phyloP scores from a whole-genome alignment of 1,140 invertebrate species.

The Drosophila nigromelanica region DNA sequence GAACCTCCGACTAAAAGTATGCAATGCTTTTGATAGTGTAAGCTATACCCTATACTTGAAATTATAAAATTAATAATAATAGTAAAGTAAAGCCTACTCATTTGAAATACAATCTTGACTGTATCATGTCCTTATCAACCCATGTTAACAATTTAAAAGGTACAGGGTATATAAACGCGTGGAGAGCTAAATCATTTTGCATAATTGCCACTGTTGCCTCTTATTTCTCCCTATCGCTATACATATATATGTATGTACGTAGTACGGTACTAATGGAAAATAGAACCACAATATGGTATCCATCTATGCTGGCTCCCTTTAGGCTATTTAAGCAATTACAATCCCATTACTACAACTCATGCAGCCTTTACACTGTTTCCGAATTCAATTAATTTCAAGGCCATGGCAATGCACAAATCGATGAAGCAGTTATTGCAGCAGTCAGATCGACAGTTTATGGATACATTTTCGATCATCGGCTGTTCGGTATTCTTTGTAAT shows the following conservation, averaged over 20 bases:
- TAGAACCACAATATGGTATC: background rate
- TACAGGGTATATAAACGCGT: background rate
- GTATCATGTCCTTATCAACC: no score
- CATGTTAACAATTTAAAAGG: no score
- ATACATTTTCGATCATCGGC: background rate
- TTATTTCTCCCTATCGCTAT: background rate
- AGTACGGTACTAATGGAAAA: background rate
- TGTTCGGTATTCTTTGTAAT: background rate
- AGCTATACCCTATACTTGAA: no score
- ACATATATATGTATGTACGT: background rate
- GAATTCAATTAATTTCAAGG: background rate
- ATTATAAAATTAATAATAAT: no score
- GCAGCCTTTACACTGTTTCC: background rate
- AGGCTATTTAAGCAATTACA: constrained; percentile 15
- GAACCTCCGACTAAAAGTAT: no score
- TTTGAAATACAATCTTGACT: no score
- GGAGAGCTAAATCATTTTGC: background rate
- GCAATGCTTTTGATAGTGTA: no score
- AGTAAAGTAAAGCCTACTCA: no score
- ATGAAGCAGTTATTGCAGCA: background rate
- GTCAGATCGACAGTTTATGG: background rate
- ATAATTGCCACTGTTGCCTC: background rate
- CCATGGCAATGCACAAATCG: background rate
- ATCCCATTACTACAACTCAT: constrained; percentile 2
- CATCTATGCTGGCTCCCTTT: constrained; percentile 1